phyloP scores from a whole-genome alignment of 2,113 vertebrate species.

The Syngnathus typhle region DNA sequence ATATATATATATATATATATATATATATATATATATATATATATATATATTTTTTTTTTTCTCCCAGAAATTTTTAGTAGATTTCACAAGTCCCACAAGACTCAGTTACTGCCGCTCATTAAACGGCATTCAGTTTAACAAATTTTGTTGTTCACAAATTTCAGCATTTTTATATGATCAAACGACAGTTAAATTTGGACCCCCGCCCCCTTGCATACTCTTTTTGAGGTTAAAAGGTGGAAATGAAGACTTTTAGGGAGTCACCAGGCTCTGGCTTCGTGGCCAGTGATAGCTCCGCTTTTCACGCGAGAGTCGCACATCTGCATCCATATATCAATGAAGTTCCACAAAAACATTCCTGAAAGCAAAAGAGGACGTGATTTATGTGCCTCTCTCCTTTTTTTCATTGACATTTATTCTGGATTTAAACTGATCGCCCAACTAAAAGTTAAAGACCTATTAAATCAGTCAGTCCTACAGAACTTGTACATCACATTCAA shows the following conservation, averaged over 20 bases:
- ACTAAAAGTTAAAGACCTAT: constrained; percentile 66
- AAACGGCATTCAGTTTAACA: not conserved
- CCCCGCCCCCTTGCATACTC: not conserved
- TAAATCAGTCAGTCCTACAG: constrained; percentile 69
- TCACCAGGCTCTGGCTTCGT: constrained; percentile 46
- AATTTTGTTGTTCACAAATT: not conserved
- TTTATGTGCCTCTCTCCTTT: constrained; percentile 70
- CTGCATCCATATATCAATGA: constrained; percentile 72
- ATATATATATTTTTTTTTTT: too few species aligned
- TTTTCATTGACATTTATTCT: constrained; percentile 74
- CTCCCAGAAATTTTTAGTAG: too few species aligned
- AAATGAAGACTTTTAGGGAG: constrained; percentile 55
- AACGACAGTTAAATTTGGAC: not conserved
- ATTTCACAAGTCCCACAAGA: not conserved
- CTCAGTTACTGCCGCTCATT: not conserved
- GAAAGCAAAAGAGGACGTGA: constrained; percentile 62
- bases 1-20: too few species aligned
- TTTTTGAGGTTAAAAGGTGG: constrained; percentile 40
- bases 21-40: too few species aligned
- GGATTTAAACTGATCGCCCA: constrained; percentile 67
- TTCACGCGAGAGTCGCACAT: constrained; percentile 66
- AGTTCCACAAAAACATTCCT: constrained; percentile 69
- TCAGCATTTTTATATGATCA: not conserved
- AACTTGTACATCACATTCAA: constrained; percentile 51
- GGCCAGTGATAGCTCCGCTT: constrained; percentile 51